phyloP scores from a whole-genome alignment of 1,140 invertebrate genomes.

The Anastrepha obliqua region DNA sequence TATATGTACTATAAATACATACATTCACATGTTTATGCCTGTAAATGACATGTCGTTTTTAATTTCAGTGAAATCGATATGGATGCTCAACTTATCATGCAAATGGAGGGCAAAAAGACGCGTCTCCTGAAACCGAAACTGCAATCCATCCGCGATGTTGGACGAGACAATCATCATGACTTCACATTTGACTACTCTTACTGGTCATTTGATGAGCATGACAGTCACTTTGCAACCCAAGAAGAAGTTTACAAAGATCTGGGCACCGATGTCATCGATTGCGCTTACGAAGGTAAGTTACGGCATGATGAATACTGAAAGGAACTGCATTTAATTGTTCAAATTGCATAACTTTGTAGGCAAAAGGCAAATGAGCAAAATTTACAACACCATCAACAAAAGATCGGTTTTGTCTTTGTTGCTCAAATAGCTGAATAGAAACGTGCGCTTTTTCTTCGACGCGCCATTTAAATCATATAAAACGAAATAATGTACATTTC shows the following conservation, averaged over 20 bases:
- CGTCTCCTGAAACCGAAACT: slow-evolving; percentile 85
- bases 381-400: no score
- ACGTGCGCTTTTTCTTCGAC: no score
- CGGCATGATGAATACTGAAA: background rate
- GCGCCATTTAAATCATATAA: no score
- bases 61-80: slow-evolving; percentile 85
- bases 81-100: slow-evolving; percentile 87
- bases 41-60: background rate
- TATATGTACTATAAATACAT: background rate
- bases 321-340: background rate
- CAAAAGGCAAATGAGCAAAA: no score
- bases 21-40: background rate
- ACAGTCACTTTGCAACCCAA: slow-evolving; percentile 84
- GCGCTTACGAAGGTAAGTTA: slow-evolving; percentile 85
- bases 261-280: slow-evolving; percentile 92
- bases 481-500: no score
- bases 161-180: slow-evolving; percentile 85
- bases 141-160: slow-evolving; percentile 75
- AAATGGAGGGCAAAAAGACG: slow-evolving; percentile 92
- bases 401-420: no score
- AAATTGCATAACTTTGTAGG: background rate
- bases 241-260: slow-evolving; percentile 91
- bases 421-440: no score
- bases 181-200: slow-evolving; percentile 96
- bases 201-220: slow-evolving; percentile 86